Base-by-base conservation (phyloP, 2,888 invertebrate genomes). In the Trissolcus japonicus region DNA sequence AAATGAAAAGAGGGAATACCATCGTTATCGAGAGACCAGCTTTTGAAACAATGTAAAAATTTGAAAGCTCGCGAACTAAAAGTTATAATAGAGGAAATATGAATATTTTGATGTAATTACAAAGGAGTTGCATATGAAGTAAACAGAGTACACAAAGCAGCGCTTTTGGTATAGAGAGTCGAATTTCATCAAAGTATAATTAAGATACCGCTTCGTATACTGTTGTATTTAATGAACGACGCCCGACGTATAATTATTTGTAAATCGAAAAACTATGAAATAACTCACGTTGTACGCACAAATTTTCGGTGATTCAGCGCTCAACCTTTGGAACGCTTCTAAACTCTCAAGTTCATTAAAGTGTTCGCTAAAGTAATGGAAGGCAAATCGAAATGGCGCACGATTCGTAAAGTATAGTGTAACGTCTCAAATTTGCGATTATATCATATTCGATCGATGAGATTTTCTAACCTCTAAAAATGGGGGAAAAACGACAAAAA, bases 111-210 rank as follows among this genome's bases (percentile, higher is more conserved):
- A n/a, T n/a, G 57, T 17, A 60, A 25, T 68, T 73, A 73, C 78
- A 78, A 73, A 69, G 73, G 55, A 68, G 41, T 55, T 57, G 55
- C 35, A 25, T 54, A 46, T 35, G 25, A 11, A 67, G 72, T 65
- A 72, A 61, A 76, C 63, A 72, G 50, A 67, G 63, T 62, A 66
- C 76, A 76, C 76, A 76, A 76, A 76, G 67, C 62, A 61, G 65
- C 50, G 61, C 60, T 35, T 75, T 41, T 41, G 29, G 46, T 46
- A 29, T 25, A 17, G 76, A 17, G 76, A 61, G 54, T 72, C 76
- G 62, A 72, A 76, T 76, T 76, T 76, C 76, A 71, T 76, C 51
- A 67, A 61, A 76, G 57, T 72, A 67, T 71, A 76, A 72, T 76
- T 66, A 76, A 66, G 71, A 72, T 67, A 72, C 72, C 61, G 21